Conservation (phyloP, 2,113 vertebrate species). For the Gymnorhina tibicen region DNA sequence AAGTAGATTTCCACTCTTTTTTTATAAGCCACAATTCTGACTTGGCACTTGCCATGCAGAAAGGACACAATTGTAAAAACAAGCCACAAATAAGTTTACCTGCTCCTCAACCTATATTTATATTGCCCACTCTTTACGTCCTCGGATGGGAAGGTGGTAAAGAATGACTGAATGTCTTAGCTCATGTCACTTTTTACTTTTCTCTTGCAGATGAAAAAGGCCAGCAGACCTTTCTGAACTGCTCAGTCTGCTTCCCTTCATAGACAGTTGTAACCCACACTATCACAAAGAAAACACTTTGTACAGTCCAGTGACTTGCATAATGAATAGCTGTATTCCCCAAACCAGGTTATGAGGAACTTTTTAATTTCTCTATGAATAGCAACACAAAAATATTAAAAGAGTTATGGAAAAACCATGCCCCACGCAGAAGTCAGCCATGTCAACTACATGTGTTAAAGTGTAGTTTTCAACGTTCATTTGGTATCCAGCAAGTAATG, state of each 20-base stretch:
- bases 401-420: neutral
- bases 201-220: neutral
- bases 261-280: neutral
- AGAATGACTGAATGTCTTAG: neutral
- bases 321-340: neutral
- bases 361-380: neutral
- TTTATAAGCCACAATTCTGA: neutral
- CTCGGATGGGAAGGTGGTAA: neutral
- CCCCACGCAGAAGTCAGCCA: neutral
- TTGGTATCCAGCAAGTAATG: neutral
- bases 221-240: neutral
- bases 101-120: neutral
- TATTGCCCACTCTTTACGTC: neutral
- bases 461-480: neutral
- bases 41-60: fast-evolving
- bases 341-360: neutral
- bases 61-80: neutral
- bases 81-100: neutral
- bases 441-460: neutral
- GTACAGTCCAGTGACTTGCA: neutral
- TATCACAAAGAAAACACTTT: neutral
- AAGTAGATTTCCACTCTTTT: neutral
- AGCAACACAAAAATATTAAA: neutral
- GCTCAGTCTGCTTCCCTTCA: neutral
- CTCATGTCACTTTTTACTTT: neutral